Evolutionary conservation across 2,113 vertebrate species (phyloP).

Genomic region (Boulengeromyrus knoepffleri): DNA sequence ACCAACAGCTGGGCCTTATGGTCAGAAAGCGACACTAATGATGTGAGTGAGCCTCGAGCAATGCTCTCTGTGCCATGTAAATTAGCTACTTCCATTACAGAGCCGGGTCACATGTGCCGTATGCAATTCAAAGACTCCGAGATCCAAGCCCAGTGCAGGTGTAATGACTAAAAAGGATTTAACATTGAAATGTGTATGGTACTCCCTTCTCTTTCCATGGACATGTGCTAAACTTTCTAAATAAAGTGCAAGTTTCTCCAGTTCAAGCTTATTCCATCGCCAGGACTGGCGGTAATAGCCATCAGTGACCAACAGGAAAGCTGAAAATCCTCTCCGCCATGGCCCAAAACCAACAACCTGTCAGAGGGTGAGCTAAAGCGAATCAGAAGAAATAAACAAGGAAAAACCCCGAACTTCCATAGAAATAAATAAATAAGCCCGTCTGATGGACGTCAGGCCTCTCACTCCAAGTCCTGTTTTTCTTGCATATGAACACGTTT

Average conservation of each 20-base stretch:
- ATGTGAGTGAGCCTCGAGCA: neutral
- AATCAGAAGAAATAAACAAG: slow-evolving; percentile 20
- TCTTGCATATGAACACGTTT: slow-evolving; percentile 30
- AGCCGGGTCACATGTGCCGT: neutral
- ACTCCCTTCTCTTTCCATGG: neutral
- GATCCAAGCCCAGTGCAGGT: neutral
- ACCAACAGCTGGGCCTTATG: neutral
- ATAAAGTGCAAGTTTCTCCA: neutral
- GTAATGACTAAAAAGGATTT: neutral
- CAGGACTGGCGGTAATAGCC: neutral
- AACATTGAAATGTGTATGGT: neutral
- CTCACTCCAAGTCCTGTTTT: slow-evolving; percentile 28
- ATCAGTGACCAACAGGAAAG: neutral
- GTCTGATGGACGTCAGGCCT: slow-evolving; percentile 40
- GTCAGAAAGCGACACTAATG: neutral
- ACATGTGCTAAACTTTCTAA: neutral
- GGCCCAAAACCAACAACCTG: slow-evolving; percentile 1
- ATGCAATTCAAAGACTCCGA: neutral
- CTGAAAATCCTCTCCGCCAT: neutral
- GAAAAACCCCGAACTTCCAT: slow-evolving; percentile 22
- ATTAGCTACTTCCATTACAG: neutral
- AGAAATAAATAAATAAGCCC: slow-evolving; percentile 41
- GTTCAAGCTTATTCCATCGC: neutral
- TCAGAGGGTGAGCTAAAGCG: slow-evolving; percentile 12
- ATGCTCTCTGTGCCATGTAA: neutral